Percentiles rank a stretch among this genome's conserved stretches.
phyloP scores from a whole-genome alignment of 1,140 invertebrate species.

The Anthonomus grandis region DNA sequence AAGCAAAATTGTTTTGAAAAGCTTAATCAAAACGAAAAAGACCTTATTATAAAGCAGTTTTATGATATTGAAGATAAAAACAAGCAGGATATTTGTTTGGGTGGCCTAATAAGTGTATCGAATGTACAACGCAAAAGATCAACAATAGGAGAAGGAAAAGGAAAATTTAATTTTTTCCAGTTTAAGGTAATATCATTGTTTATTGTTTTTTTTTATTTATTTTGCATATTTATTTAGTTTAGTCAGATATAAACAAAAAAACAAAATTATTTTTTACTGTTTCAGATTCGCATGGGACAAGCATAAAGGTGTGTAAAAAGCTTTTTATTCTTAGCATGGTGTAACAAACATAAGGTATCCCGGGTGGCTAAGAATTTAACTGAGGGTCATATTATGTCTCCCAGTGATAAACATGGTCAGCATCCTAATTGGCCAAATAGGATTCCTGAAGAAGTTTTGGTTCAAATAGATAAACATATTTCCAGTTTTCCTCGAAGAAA shows the following conservation, averaged over 20 bases:
- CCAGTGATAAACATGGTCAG: too few species aligned
- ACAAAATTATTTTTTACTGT: conserved; percentile 1
- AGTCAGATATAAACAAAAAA: too few species aligned
- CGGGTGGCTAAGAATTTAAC: not conserved
- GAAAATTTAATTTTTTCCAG: not conserved
- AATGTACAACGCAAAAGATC: conserved; percentile 2
- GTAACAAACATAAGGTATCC: not conserved
- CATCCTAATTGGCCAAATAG: too few species aligned
- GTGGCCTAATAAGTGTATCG: not conserved
- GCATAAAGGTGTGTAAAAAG: not conserved
- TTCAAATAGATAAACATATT: too few species aligned
- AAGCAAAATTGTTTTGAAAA: not conserved
- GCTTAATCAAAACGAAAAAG: too few species aligned
- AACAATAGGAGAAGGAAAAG: conserved; percentile 1
- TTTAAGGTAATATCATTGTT: conserved; percentile 1
- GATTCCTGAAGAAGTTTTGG: too few species aligned
- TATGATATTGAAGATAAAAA: not conserved
- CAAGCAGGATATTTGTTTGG: conserved; percentile 2
- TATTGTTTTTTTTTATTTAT: too few species aligned
- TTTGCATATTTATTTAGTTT: too few species aligned
- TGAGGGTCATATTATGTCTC: too few species aligned
- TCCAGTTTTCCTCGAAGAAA: not conserved
- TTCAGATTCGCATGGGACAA: not conserved
- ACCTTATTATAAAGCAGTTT: too few species aligned
- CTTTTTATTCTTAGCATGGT: conserved; percentile 4